Evolutionary conservation across 2,113 vertebrate species (phyloP), one percentile per base, ranked within the genome.

Genomic region (Eidolon helvum): DNA sequence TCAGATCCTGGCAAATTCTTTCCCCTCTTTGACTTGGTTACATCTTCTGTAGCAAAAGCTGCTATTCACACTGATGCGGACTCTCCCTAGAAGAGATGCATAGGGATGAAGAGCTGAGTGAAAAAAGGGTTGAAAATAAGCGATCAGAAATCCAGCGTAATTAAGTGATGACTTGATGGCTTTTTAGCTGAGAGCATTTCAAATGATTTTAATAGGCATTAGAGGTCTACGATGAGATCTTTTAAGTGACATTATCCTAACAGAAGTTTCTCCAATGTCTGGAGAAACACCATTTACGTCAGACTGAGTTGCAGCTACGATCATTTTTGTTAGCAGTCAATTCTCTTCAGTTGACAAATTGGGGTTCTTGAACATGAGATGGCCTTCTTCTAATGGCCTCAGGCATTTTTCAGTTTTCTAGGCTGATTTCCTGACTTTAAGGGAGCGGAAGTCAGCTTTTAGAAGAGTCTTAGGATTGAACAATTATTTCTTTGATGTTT

Each of bases 141-240:
- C 90, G 95, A 84, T 59, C n/a, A 77, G 95, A 53, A 97, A 89
- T 79, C 59, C 28, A 61, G 30, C 50, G 40, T n/a, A 97, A 97
- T 97, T 74, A 79, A 90, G 90, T 66, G 96, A 75, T 63, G 59
- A 61, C 94, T 78, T 97, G 53, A 5, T 87, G 96, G 91, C 7
- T 63, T 63, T 63, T 86, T 50, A 77, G 79, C 90, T 96, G 93
- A 97, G 59, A 86, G 80, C 78, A 88, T 98, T 96, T 48, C 48
- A 61, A 66, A 96, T 98, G 93, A 94, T 92, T 96, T 97, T 91
- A 95, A 91, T 87, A 96, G 95, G 97, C 93, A 74, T 78, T 87
- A 40, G 19, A 74, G 80, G 55, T 61, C 35, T 95, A 97, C 84
- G 87, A 97, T 97, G 97, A 96, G 96, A 96, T 93, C 43, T 35